A percentile compares a stretch with the other conserved stretches of the same genome.
phyloP scores from a whole-genome alignment of 2,113 vertebrate genomes.

The Grammomys dolichurus region DNA sequence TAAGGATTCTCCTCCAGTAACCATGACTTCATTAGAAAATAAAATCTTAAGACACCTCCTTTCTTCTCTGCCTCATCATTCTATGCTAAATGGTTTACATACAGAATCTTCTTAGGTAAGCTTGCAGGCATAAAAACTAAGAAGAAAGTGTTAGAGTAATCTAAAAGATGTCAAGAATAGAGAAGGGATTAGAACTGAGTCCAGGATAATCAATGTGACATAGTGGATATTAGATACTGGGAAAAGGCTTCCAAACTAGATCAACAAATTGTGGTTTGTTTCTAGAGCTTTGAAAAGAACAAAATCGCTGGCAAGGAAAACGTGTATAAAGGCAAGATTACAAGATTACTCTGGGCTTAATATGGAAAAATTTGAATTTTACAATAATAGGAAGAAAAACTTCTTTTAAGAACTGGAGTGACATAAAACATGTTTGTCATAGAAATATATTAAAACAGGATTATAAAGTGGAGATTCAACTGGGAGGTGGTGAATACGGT shows the following conservation, averaged over 20 bases:
- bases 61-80: neutral
- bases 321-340: neutral
- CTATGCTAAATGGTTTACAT: neutral
- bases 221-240: neutral
- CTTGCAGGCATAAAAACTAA: conserved; percentile 25
- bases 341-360: neutral
- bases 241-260: conserved; percentile 17
- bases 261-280: neutral
- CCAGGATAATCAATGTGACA: neutral
- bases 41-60: neutral
- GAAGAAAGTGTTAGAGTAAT: neutral
- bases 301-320: neutral
- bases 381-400: neutral
- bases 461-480: neutral
- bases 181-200: neutral
- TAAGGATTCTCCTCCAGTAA: neutral
- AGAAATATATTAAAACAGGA: neutral
- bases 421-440: neutral
- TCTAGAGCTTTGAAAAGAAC: neutral
- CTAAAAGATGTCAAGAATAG: neutral
- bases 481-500: neutral
- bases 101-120: neutral
- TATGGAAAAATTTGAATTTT: conserved; percentile 13
- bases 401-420: neutral
- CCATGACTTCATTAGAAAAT: neutral